phyloP scores from a whole-genome alignment of 2,888 invertebrate species.

The Ichneumoninae sp. region DNA sequence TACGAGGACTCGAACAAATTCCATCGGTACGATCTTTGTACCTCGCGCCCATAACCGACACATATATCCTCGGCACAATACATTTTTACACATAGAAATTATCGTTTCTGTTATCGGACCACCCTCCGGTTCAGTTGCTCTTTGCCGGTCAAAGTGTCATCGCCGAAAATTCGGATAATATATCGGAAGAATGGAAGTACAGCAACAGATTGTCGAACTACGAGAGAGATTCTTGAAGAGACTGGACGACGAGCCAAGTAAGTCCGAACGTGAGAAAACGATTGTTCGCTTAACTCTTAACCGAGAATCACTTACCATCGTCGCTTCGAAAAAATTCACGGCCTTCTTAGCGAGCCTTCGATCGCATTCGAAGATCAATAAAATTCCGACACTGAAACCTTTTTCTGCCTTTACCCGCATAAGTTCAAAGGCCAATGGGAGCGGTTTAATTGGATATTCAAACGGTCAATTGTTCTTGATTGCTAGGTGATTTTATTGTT shows the following conservation, averaged over 20 bases:
- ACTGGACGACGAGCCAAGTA: constrained; percentile 77
- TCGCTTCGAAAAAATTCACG: not conserved
- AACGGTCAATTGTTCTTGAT: constrained; percentile 39
- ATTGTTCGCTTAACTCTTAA: constrained; percentile 6
- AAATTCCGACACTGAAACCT: not conserved
- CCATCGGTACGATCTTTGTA: constrained; percentile 38
- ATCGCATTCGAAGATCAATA: not conserved
- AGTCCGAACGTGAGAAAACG: constrained; percentile 75
- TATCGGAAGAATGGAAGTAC: constrained; percentile 75
- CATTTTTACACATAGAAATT: constrained; percentile 44
- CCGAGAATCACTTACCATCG: not conserved
- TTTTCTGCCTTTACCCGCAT: constrained; percentile 11
- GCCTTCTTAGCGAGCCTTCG: not conserved
- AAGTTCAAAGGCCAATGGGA: constrained; percentile 63
- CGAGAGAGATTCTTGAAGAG: constrained; percentile 81
- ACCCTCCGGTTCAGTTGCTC: constrained; percentile 50
- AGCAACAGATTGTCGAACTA: constrained; percentile 77
- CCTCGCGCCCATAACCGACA: constrained; percentile 22
- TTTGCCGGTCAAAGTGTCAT: constrained; percentile 76
- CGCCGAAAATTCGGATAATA: constrained; percentile 55
- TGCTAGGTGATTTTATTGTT: not conserved
- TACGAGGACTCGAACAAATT: constrained; percentile 21
- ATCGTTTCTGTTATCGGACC: constrained; percentile 43
- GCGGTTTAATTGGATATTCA: constrained; percentile 43
- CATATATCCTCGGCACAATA: constrained; percentile 20